A percentile compares a stretch with the other conserved stretches of the same genome.
phyloP scores from a whole-genome alignment of 2,797 vertebrate species.

The Chelon labrosus region DNA sequence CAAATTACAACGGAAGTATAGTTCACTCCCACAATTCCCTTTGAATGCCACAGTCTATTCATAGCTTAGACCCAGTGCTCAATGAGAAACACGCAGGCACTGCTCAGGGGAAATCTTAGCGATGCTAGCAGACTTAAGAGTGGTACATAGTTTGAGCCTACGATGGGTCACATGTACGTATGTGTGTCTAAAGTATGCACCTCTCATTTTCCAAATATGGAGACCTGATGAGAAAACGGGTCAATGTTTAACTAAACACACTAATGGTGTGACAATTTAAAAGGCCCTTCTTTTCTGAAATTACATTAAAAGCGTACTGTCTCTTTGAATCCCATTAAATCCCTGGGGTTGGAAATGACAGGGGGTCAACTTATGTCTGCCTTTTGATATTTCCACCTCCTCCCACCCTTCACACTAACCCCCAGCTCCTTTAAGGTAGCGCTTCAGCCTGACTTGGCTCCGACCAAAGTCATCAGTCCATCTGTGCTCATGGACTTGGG shows the following conservation, averaged over 20 bases:
- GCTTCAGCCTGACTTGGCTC: constrained; percentile 90
- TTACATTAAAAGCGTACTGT: constrained; percentile 82
- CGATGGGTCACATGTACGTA: constrained; percentile 21
- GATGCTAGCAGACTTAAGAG: constrained; percentile 49
- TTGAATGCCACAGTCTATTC: constrained; percentile 64
- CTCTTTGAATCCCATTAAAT: constrained; percentile 82
- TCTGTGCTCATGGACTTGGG: constrained; percentile 99
- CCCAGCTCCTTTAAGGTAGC: constrained; percentile 44
- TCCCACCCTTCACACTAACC: constrained; percentile 71
- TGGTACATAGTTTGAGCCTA: constrained; percentile 44
- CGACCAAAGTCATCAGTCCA: constrained; percentile 93
- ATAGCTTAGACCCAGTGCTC: constrained; percentile 46
- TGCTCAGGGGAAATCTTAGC: constrained; percentile 41
- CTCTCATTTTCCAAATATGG: constrained; percentile 33
- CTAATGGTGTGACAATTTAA: constrained; percentile 58
- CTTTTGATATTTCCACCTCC: constrained; percentile 59
- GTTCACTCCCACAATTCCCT: constrained; percentile 71
- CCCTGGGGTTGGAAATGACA: constrained; percentile 69
- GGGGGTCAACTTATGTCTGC: constrained; percentile 67
- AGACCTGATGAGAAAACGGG: constrained; percentile 28
- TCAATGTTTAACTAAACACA: constrained; percentile 54
- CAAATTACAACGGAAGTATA: constrained; percentile 43
- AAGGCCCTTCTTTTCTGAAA: constrained; percentile 75
- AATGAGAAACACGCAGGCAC: constrained; percentile 43
- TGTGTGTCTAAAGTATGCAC: constrained; percentile 36